Base-by-base conservation (phyloP, 1,140 invertebrate species). In the Sarcophaga peregrina region DNA sequence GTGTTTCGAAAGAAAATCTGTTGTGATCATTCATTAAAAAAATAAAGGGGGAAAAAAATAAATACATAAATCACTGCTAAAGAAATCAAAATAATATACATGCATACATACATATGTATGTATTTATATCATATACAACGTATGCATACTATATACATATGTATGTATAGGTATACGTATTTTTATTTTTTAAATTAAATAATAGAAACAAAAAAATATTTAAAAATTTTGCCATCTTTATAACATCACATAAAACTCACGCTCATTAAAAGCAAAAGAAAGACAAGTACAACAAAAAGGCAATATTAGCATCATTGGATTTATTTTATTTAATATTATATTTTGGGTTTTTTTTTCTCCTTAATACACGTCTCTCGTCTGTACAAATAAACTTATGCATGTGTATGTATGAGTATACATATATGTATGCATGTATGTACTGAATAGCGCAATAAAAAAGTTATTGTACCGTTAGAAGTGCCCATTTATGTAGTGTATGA, bases 401-500 rank as follows among this genome's bases (percentile, higher is more conserved):
- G 25, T 1, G 25, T 37, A 37, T 37, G 25, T 37, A 37, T 2
- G 25, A 37, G 25, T 37, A 74, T 10, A 20, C 10, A 3, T 45
- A 9, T 45, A 25, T 50, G n/a, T n/a, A n/a, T n/a, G n/a, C n/a
- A n/a, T n/a, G n/a, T n/a, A n/a, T n/a, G n/a, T n/a, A n/a, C n/a
- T n/a, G n/a, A 20, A 25, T 50, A n/a, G 47, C 25, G 17, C 47
- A 52, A 50, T 50, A 52, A 50, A 72, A 72, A 78, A 78, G 75
- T 47, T 50, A 50, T 50, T 48, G 48, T 78, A 78, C 75, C 75
- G 75, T 78, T 78, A 78, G 75, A 78, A 78, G 75, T 78, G 48
- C 75, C 75, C 75, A 78, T 78, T 78, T 78, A 78, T 78, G 75
- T 78, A 78, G 47, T 78, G 17, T 78, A 78, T 78, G 47, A n/a